Evolutionary conservation across 2,113 vertebrate genomes (phyloP).

Genomic region (Ptilonorhynchus violaceus): DNA sequence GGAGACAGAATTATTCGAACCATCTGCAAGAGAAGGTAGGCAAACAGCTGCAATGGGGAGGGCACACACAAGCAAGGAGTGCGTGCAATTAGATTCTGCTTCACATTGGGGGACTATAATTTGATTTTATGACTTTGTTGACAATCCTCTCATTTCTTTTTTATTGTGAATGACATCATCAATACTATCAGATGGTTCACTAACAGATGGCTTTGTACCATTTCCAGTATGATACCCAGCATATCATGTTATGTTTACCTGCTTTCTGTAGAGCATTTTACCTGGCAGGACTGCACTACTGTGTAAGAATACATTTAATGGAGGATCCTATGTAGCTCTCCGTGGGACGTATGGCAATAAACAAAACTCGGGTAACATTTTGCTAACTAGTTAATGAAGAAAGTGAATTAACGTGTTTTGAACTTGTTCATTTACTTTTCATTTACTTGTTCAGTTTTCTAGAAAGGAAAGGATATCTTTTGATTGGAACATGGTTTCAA

Average conservation of each 20-base stretch:
- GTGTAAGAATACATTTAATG: not conserved
- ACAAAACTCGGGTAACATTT: not conserved
- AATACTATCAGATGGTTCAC: not conserved
- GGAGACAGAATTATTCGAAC: not conserved
- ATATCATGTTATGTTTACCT: not conserved
- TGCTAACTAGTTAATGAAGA: not conserved
- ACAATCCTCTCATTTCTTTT: not conserved
- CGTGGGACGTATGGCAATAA: not conserved
- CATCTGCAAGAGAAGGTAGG: not conserved
- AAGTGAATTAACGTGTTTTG: not conserved
- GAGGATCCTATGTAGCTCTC: not conserved
- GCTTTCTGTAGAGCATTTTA: not conserved
- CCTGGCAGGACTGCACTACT: not conserved
- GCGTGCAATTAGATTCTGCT: not conserved
- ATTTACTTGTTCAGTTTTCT: not conserved
- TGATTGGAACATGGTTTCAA: not conserved
- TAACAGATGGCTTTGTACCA: not conserved
- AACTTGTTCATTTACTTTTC: not conserved
- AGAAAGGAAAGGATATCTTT: not conserved
- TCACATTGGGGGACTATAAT: not conserved
- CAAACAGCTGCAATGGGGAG: not conserved
- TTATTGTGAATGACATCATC: conserved; percentile 8
- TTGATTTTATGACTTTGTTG: conserved; percentile 8
- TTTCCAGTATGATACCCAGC: not conserved
- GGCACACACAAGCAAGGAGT: not conserved